Conservation (phyloP, 2,113 vertebrate species). For the Lophura nycthemera region DNA sequence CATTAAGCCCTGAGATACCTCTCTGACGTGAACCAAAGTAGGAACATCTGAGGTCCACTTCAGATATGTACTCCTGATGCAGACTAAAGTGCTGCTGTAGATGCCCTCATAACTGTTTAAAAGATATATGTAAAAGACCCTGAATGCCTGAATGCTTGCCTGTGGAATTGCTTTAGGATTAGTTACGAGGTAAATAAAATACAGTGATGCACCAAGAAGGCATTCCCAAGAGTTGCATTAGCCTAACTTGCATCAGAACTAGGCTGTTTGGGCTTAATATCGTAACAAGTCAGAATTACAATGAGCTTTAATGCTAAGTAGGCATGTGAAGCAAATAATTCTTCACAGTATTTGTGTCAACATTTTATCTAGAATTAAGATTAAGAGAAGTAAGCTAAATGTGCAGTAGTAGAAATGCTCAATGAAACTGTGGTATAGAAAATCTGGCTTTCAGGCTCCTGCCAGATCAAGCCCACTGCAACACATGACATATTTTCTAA, state of each 20-base stretch:
- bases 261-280: not conserved
- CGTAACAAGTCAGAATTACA: not conserved
- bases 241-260: not conserved
- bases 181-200: not conserved
- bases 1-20: not conserved
- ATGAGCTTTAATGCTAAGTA: not conserved
- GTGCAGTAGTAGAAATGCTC: not conserved
- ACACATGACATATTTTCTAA: not conserved
- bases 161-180: not conserved
- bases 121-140: rapidly evolving
- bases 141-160: not conserved
- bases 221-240: not conserved
- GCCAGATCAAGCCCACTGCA: not conserved
- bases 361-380: not conserved
- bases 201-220: not conserved
- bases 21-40: not conserved
- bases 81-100: rapidly evolving
- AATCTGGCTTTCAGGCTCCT: not conserved
- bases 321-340: not conserved
- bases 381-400: not conserved
- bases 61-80: not conserved
- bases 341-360: not conserved
- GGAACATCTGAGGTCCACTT: not conserved
- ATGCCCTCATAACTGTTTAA: not conserved
- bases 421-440: not conserved